Evolutionary conservation across 2,888 invertebrate genomes (phyloP).

Genomic region (Bombylius discolor): DNA sequence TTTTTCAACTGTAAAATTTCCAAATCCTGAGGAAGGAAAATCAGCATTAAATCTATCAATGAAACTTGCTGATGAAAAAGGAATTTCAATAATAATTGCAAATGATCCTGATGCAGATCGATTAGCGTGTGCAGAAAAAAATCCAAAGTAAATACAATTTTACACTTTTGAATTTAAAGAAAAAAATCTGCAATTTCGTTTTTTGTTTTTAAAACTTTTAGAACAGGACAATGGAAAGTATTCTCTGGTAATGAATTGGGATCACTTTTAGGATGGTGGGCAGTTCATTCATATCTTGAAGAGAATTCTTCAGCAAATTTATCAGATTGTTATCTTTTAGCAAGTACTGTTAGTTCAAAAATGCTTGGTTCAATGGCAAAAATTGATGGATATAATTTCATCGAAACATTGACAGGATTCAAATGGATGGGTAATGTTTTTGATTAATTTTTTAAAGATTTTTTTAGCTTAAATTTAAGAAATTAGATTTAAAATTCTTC

Average conservation of each 20-base stretch:
- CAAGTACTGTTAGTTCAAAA: conserved; percentile 94
- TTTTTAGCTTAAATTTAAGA: conserved; percentile 1
- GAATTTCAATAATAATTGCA: conserved; percentile 68
- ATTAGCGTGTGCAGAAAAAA: conserved; percentile 81
- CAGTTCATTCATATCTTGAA: conserved; percentile 47
- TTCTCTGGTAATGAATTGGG: conserved; percentile 96
- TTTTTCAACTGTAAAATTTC: conserved; percentile 92
- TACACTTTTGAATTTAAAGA: no score
- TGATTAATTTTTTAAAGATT: not conserved
- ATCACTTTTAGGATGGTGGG: conserved; percentile 90
- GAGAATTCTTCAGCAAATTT: conserved; percentile 37
- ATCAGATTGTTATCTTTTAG: conserved; percentile 64
- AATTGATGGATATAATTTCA: conserved; percentile 60
- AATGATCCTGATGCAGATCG: conserved; percentile 99
- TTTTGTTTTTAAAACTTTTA: conserved; percentile 8
- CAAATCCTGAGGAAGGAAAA: conserved; percentile 95
- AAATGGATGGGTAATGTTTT: conserved; percentile 85
- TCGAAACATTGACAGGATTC: conserved; percentile 94
- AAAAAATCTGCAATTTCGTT: no score
- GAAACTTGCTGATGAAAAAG: conserved; percentile 57
- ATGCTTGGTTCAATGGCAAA: conserved; percentile 72
- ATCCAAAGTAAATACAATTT: conserved; percentile 39
- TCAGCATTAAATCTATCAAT: conserved; percentile 65
- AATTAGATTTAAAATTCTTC: no score
- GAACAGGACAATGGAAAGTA: conserved; percentile 65